A percentile compares a stretch with the other conserved stretches of the same genome.
These are phyloP conservation scores for Fopius arisanus DNA, from an alignment of 1,140 invertebrate species.

Conservation along the genomic window DNA sequence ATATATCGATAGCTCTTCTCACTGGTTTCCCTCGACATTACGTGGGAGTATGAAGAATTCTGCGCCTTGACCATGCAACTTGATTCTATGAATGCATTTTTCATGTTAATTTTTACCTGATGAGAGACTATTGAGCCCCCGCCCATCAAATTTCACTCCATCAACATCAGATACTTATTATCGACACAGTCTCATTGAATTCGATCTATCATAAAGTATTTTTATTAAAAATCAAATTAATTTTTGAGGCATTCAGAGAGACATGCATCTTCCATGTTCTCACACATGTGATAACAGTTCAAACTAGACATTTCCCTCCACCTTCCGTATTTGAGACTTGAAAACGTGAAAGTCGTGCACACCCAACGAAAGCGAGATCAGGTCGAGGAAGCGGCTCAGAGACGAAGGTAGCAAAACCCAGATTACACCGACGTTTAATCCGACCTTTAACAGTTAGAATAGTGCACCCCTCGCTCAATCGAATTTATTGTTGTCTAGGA, in stretches of 20 bases:
- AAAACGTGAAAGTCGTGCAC: slow-evolving; percentile 25
- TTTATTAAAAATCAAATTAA: too few species aligned
- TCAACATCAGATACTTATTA: too few species aligned
- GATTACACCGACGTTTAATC: not conserved
- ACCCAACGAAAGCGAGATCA: slow-evolving; percentile 28
- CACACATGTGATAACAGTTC: too few species aligned
- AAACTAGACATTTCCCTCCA: not conserved
- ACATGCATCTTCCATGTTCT: too few species aligned
- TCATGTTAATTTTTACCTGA: too few species aligned
- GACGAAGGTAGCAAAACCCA: slow-evolving; percentile 3
- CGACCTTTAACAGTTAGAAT: slow-evolving; percentile 15
- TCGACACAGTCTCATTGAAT: too few species aligned
- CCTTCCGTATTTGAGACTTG: not conserved
- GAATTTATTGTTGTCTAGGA: slow-evolving; percentile 34
- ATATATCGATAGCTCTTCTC: slow-evolving; percentile 28
- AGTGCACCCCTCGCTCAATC: slow-evolving; percentile 32
- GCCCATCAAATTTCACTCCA: too few species aligned
- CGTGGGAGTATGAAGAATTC: not conserved
- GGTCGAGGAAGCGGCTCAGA: not conserved
- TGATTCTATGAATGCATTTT: not conserved
- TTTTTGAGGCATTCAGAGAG: too few species aligned
- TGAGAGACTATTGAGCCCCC: too few species aligned
- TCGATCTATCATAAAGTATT: too few species aligned
- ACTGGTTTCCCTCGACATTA: not conserved
- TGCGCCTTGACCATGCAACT: not conserved